A percentile compares a stretch with the other conserved stretches of the same genome.
phyloP scores from a whole-genome alignment of 2,113 vertebrate species.

The Morphnarchus princeps region DNA sequence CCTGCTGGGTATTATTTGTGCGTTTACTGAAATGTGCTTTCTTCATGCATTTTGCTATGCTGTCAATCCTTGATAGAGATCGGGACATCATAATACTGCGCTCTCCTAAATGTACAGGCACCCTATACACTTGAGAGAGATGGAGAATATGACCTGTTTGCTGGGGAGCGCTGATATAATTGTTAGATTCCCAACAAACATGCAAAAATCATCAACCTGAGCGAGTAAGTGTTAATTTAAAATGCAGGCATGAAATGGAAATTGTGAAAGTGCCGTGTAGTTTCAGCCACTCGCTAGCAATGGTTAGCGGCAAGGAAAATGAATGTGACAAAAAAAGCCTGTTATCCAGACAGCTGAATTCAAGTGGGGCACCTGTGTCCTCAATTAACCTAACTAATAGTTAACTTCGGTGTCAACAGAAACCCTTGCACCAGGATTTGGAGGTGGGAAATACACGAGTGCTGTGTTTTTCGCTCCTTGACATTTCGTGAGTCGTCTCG shows the following conservation, averaged over 20 bases:
- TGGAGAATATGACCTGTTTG: not conserved
- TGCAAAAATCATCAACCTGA: not conserved
- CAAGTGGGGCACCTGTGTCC: not conserved
- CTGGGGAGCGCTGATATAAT: accelerated
- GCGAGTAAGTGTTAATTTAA: not conserved
- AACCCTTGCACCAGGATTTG: not conserved
- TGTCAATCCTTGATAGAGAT: not conserved
- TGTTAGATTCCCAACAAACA: not conserved
- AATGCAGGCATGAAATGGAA: not conserved
- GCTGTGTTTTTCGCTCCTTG: not conserved
- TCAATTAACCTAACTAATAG: not conserved
- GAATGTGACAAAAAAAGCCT: not conserved
- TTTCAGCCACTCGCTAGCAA: not conserved
- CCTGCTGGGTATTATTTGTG: not conserved
- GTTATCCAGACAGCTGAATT: not conserved
- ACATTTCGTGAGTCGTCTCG: not conserved
- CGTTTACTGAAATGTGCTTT: not conserved
- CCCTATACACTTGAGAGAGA: not conserved
- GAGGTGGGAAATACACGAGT: not conserved
- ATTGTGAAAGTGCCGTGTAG: not conserved
- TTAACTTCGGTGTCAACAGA: not conserved
- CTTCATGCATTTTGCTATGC: not conserved
- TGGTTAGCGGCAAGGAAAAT: not conserved
- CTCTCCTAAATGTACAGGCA: not conserved
- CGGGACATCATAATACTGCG: accelerated